These are phyloP conservation scores for Aurelia sp. DNA, from an alignment of 30 jellyfish, hydroid and myxozoan genomes.

Conservation along the genomic window DNA sequence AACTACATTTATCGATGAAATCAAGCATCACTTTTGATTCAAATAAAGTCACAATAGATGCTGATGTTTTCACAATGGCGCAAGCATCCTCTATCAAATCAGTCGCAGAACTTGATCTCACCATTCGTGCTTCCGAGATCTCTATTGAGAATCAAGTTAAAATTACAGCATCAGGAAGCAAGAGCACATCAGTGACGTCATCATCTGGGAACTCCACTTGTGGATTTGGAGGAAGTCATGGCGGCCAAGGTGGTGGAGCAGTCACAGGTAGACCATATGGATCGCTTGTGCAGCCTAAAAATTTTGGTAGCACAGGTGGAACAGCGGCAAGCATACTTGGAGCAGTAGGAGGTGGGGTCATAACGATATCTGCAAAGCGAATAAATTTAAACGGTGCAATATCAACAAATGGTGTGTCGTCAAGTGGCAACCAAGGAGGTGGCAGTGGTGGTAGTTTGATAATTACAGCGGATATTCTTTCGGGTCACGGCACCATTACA, in stretches of 20 bases:
- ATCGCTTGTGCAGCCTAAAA: slow-evolving; percentile 35
- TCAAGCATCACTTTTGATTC: slow-evolving; percentile 4
- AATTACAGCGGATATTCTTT: slow-evolving; percentile 24
- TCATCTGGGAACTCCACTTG: slow-evolving; percentile 55
- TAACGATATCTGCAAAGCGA: slow-evolving; percentile 10
- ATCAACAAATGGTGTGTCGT: slow-evolving; percentile 26
- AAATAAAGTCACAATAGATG: slow-evolving; percentile 3
- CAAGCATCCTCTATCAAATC: slow-evolving; percentile 24
- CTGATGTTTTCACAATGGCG: slow-evolving; percentile 25
- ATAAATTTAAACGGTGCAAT: slow-evolving; percentile 32
- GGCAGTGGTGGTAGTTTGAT: slow-evolving; percentile 76
- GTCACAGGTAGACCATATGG: slow-evolving; percentile 50
- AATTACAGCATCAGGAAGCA: slow-evolving; percentile 31
- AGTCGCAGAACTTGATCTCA: slow-evolving; percentile 8
- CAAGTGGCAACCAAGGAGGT: slow-evolving; percentile 48
- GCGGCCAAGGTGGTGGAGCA: slow-evolving; percentile 75
- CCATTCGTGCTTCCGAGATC: slow-evolving; percentile 33
- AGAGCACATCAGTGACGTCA: slow-evolving; percentile 28
- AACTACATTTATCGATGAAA: slow-evolving; percentile 27
- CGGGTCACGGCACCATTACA: slow-evolving; percentile 68
- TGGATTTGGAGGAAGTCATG: slow-evolving; percentile 77
- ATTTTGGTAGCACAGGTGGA: slow-evolving; percentile 77
- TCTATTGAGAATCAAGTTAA: slow-evolving; percentile 38
- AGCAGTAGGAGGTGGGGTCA: slow-evolving; percentile 54
- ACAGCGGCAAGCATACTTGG: slow-evolving; percentile 17